These are phyloP conservation scores for rat (Rattus norvegicus) DNA, from an alignment of 2,113 vertebrate species.

Conservation along the genomic window DNA sequence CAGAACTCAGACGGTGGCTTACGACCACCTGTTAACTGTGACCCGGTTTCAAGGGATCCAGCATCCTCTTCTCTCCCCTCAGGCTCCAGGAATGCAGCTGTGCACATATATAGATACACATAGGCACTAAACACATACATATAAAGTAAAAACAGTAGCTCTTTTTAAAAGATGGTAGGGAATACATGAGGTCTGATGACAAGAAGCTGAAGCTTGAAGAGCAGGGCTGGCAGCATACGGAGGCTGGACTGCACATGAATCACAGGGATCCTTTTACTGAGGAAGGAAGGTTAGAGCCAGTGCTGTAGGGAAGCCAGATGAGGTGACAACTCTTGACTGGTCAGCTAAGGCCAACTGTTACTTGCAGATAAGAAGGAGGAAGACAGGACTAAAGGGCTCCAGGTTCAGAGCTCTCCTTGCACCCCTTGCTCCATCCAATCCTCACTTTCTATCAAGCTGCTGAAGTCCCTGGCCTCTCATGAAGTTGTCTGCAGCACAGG, in stretches of 20 bases:
- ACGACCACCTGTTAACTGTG: background rate
- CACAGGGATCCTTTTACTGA: too few relatives aligned
- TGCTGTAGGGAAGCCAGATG: background rate
- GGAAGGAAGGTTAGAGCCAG: background rate
- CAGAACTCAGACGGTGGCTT: background rate
- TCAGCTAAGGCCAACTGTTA: background rate
- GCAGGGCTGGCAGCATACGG: background rate
- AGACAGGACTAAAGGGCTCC: background rate
- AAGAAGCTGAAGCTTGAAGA: background rate
- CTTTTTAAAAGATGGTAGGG: background rate
- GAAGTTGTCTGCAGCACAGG: background rate
- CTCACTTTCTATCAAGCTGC: background rate
- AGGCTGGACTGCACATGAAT: background rate
- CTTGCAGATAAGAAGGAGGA: background rate
- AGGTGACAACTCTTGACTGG: background rate
- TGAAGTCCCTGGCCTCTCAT: background rate
- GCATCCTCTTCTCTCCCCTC: background rate
- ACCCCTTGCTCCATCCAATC: background rate
- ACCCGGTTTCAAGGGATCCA: background rate
- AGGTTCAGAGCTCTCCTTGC: background rate
- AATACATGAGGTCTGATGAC: background rate
- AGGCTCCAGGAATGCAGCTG: background rate
- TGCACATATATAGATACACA: background rate
- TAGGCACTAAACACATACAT: background rate
- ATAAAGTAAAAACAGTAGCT: background rate